Base-by-base conservation (phyloP, 92 coral and sea anemone genomes). In the Siderastrea siderea region DNA sequence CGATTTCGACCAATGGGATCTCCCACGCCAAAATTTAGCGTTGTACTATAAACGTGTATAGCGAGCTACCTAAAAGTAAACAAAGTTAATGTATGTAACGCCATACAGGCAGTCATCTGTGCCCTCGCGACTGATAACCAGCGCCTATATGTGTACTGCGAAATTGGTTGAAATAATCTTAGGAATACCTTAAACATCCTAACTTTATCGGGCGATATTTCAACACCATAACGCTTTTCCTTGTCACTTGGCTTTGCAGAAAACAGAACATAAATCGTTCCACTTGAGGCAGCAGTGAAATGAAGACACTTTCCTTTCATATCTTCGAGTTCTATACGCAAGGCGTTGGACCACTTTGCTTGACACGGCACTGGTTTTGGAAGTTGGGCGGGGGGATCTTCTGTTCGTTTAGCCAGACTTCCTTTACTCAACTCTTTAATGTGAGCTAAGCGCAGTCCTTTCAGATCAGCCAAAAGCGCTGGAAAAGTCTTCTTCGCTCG, bases 401-500 rank as follows among this genome's bases (percentile, higher is more conserved):
- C 61, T 55, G 61, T 14, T 55, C 61, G 8, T 55, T 55, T 14
- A 55, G 12, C 2, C 12, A 8, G 12, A 7, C 10, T 7, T 55
- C 61, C 61, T 55, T 55, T 55, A 2, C 12, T 8, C 10, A 55
- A 55, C 2, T 11, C 12, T 48, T 71, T 51, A 55, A 90, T 77
- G 7, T 72, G 65, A 26, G 90, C 90, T 7, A 90, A 58, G 51
- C 59, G 78, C 59, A 54, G 57, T 9, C 75, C 91, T 54, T 58
- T 85, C 55, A 90, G 38, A 71, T 71, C 81, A 9, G 62, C 74
- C n/a, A 69, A 11, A 7, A 84, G 71, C 3, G 78, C 77, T 46
- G 92, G 74, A 64, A 86, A 90, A 14, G 11, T 78, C 46, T 26
- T 63, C 26, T 80, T 55, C 13, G 91, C 72, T 13, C 63, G 80